Conservation (phyloP, 2,888 invertebrate genomes). For the Galeruca laticollis region DNA sequence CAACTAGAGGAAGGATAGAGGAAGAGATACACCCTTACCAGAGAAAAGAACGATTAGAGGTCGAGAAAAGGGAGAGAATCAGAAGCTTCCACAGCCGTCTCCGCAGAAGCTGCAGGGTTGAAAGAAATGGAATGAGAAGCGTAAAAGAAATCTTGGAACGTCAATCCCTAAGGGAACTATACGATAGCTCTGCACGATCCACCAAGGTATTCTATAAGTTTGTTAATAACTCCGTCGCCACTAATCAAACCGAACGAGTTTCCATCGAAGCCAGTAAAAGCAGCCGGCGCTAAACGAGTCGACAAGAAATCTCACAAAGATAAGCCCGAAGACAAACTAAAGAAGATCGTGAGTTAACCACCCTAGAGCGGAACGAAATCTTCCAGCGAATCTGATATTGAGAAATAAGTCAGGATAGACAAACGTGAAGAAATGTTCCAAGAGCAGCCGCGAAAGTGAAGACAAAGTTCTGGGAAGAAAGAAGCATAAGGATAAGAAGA, state of each 20-base stretch:
- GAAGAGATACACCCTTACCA: conserved; percentile 52
- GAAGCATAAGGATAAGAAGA: conserved; percentile 67
- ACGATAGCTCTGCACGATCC: conserved; percentile 64
- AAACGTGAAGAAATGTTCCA: conserved; percentile 61
- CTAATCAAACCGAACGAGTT: conserved; percentile 80
- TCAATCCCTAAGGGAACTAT: conserved; percentile 59
- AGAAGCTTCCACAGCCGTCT: conserved; percentile 54
- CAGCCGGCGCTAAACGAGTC: conserved; percentile 62
- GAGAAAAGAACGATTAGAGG: conserved; percentile 54
- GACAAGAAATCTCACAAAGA: conserved; percentile 66
- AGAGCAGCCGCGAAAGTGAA: conserved; percentile 67
- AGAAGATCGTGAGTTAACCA: conserved; percentile 63
- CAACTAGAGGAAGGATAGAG: conserved; percentile 57
- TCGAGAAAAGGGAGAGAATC: conserved; percentile 46
- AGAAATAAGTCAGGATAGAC: conserved; percentile 59
- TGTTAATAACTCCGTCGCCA: conserved; percentile 89
- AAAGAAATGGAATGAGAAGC: conserved; percentile 57
- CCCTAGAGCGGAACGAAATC: conserved; percentile 63
- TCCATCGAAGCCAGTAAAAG: conserved; percentile 66
- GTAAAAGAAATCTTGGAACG: conserved; percentile 61
- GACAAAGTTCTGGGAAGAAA: conserved; percentile 64
- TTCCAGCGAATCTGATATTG: conserved; percentile 64
- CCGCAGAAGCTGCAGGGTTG: conserved; percentile 46
- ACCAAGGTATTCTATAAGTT: conserved; percentile 76
- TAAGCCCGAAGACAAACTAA: conserved; percentile 57